Conservation (phyloP, 2,888 invertebrate genomes). For the Caenorhabditis plicata region DNA sequence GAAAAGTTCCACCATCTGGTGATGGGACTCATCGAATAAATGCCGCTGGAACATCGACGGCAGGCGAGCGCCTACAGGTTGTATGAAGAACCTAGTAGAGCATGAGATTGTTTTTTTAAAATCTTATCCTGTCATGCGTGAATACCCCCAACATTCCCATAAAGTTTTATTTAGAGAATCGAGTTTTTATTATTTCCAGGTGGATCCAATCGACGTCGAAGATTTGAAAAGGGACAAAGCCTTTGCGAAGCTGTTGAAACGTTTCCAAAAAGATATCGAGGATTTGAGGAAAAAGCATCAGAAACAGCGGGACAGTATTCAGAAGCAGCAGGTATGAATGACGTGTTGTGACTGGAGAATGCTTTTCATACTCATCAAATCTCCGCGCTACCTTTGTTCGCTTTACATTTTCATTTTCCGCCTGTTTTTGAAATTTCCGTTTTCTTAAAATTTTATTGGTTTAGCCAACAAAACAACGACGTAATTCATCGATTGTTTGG, state of each 20-base stretch:
- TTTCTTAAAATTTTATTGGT: background rate
- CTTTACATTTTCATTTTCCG: constrained; percentile 22
- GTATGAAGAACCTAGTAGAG: background rate
- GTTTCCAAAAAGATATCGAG: constrained; percentile 93
- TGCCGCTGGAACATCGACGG: background rate
- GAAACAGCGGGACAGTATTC: constrained; percentile 86
- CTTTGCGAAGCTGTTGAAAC: constrained; percentile 86
- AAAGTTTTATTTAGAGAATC: too few relatives aligned
- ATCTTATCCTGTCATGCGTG: background rate
- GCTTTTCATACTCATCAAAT: background rate
- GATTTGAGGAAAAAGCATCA: constrained; percentile 84
- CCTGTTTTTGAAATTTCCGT: constrained; percentile 11
- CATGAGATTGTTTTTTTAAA: background rate
- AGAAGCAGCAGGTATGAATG: constrained; percentile 71
- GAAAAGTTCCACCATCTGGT: constrained; percentile 17
- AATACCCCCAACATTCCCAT: too few relatives aligned
- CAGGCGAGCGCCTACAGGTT: constrained; percentile 27
- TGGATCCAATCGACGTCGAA: constrained; percentile 87
- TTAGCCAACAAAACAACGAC: constrained; percentile 27
- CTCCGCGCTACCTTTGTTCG: background rate
- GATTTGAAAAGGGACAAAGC: constrained; percentile 80
- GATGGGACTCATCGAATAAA: constrained; percentile 9
- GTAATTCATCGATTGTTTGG: constrained; percentile 41
- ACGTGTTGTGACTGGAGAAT: background rate
- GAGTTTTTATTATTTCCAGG: constrained; percentile 68